Conservation (phyloP, 2,113 vertebrate genomes). For the Rhadina sibilatrix region DNA sequence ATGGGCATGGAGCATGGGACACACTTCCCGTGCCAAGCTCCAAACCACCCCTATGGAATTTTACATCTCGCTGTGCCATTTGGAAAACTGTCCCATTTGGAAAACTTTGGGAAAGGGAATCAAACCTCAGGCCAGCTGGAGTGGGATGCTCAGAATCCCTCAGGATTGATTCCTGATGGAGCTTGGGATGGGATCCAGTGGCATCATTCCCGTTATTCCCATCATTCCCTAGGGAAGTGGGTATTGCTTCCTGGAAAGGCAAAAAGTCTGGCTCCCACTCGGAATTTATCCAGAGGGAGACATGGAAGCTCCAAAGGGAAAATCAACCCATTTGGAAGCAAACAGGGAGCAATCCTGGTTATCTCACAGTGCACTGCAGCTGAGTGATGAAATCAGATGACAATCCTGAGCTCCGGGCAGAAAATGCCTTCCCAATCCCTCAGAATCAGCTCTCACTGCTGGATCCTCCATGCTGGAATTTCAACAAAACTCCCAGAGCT, state of each 20-base stretch:
- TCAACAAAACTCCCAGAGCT: background rate
- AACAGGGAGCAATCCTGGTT: background rate
- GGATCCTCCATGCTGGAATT: accelerated
- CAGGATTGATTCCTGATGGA: accelerated
- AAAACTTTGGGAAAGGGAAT: background rate
- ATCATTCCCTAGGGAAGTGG: background rate
- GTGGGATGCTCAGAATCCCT: background rate
- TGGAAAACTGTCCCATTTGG: accelerated
- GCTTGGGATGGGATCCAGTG: background rate
- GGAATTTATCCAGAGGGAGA: background rate
- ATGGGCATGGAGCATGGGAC: accelerated
- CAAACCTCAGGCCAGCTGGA: background rate
- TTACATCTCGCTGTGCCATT: accelerated
- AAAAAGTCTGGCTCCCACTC: background rate
- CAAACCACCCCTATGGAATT: background rate
- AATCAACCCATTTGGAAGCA: background rate
- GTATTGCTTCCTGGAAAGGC: background rate
- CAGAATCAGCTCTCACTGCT: background rate
- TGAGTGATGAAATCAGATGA: slow-evolving; percentile 39
- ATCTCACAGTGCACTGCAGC: background rate
- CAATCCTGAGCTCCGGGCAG: background rate
- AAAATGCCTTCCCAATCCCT: background rate
- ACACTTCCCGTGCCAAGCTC: accelerated
- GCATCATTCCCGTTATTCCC: background rate
- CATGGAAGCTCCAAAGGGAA: background rate